Evolutionary conservation across 2,888 invertebrate species (phyloP).

Genomic region (Dryadula phaetusa): DNA sequence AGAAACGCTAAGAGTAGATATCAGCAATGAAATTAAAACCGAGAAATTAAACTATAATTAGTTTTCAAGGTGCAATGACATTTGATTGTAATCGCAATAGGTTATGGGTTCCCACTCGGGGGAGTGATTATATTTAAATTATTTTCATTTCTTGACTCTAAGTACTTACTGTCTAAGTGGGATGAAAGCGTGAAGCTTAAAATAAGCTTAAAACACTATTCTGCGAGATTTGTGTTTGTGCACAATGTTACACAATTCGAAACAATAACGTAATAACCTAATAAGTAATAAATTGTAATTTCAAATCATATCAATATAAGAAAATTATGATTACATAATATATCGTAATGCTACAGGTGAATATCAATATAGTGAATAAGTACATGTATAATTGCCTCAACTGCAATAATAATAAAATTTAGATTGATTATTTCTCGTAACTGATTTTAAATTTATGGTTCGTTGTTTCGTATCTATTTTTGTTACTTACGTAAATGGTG

Average conservation of each 20-base stretch:
- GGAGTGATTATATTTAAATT: too few relatives aligned
- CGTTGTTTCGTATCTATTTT: background rate
- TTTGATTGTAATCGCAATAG: too few relatives aligned
- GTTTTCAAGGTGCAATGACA: too few relatives aligned
- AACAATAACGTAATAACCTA: background rate
- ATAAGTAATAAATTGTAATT: conserved; percentile 8
- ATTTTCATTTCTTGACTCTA: too few relatives aligned
- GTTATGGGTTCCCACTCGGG: too few relatives aligned
- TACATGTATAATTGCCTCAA: background rate
- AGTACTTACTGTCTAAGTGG: too few relatives aligned
- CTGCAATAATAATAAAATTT: conserved; percentile 5
- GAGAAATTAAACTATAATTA: too few relatives aligned
- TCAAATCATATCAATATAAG: conserved; percentile 10
- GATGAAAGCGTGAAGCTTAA: too few relatives aligned
- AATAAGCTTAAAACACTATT: background rate
- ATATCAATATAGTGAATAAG: background rate
- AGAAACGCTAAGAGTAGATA: too few relatives aligned
- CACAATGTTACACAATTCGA: background rate
- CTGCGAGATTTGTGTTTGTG: background rate
- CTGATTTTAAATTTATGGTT: background rate
- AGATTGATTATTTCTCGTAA: background rate
- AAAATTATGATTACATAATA: conserved; percentile 4
- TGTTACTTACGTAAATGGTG: background rate
- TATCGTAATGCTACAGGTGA: background rate
- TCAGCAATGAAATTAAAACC: too few relatives aligned